Evolutionary conservation across 2,797 vertebrate genomes (phyloP).

Genomic region (Zenarchopterus dispar): DNA sequence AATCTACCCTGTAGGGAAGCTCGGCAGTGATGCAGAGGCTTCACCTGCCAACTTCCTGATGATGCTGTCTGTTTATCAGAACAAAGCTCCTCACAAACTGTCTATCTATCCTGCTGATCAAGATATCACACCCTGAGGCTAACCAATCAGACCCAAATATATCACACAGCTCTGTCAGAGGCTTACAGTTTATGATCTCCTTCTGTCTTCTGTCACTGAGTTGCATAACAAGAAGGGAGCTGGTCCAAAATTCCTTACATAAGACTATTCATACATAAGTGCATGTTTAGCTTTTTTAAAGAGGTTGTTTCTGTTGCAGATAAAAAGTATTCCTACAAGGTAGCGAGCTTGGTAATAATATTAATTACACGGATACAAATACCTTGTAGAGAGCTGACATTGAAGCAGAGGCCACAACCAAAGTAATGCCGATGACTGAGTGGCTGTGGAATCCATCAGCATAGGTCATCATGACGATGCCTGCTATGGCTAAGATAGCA

Average conservation of each 20-base stretch:
- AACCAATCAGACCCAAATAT: constrained; percentile 9
- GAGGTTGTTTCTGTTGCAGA: constrained; percentile 3
- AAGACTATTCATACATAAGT: constrained; percentile 27
- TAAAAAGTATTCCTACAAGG: constrained; percentile 1
- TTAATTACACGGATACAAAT: constrained; percentile 16
- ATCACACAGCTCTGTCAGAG: constrained; percentile 31
- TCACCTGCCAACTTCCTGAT: constrained; percentile 47
- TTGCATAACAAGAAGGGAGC: constrained; percentile 40
- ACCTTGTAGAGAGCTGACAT: constrained; percentile 98
- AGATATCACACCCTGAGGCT: constrained; percentile 31
- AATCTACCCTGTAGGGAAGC: constrained; percentile 25
- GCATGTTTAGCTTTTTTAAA: constrained; percentile 13
- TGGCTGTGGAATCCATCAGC: constrained; percentile 97
- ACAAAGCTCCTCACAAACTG: constrained; percentile 44
- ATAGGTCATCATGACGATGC: constrained; percentile 98
- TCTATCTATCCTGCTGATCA: constrained; percentile 40
- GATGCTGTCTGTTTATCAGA: constrained; percentile 56
- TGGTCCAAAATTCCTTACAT: constrained; percentile 36
- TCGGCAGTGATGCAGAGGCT: constrained; percentile 27
- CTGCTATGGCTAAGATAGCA: constrained; percentile 96
- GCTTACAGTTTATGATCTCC: constrained; percentile 41
- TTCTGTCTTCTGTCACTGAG: constrained; percentile 37
- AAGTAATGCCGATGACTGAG: constrained; percentile 94
- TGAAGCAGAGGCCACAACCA: constrained; percentile 95
- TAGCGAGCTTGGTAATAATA: background rate